Percentiles rank a stretch among this genome's conserved stretches.
phyloP scores from a whole-genome alignment of 2,113 vertebrate species.

The Ursus arctos region DNA sequence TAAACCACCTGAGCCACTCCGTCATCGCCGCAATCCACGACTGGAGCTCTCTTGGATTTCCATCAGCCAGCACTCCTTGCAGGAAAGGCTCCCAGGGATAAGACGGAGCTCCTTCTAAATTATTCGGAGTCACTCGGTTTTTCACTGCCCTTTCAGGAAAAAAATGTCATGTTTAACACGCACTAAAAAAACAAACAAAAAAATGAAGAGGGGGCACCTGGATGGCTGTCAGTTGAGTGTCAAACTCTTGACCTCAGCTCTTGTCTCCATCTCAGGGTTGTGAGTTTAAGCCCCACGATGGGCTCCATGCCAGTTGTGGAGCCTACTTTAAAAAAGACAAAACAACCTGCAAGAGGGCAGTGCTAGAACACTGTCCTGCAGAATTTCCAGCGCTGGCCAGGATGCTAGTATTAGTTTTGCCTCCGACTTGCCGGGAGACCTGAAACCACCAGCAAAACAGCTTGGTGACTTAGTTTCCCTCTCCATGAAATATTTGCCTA shows the following conservation, averaged over 20 bases:
- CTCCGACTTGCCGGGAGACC: not conserved
- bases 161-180: conserved; percentile 4
- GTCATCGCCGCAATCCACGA: not conserved
- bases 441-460: not conserved
- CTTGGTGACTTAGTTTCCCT: conserved; percentile 71
- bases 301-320: accelerated
- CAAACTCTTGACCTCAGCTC: not conserved
- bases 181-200: not conserved
- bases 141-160: not conserved
- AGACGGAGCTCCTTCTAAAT: not conserved
- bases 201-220: not conserved
- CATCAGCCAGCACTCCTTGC: not conserved
- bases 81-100: not conserved
- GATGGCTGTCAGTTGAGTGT: not conserved
- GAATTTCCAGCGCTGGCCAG: not conserved
- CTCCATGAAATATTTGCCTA: not conserved
- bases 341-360: not conserved
- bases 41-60: not conserved
- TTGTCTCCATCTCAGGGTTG: not conserved
- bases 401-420: conserved; percentile 13
- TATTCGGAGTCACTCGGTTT: not conserved
- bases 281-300: not conserved
- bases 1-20: not conserved
- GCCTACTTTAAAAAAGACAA: not conserved
- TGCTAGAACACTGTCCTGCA: not conserved